phyloP scores from a whole-genome alignment of 2,113 vertebrate species.

The Desmodus rotundus region DNA sequence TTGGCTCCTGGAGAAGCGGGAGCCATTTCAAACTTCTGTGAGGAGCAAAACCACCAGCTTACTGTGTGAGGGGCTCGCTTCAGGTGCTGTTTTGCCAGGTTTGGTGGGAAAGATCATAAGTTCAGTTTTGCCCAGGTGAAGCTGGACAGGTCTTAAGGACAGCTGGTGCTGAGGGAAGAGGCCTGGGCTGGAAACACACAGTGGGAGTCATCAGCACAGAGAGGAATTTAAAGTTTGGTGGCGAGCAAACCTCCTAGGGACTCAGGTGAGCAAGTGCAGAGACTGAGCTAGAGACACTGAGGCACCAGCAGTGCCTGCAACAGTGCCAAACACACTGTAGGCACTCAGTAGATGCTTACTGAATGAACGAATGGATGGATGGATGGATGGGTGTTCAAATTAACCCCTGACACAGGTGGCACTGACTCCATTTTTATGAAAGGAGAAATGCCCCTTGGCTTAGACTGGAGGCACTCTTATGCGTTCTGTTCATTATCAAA shows the following conservation, averaged over 20 bases:
- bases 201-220: background rate
- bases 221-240: too few relatives aligned
- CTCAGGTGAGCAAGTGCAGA: background rate
- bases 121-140: background rate
- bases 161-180: background rate
- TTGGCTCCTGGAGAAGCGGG: background rate
- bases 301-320: background rate
- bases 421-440: background rate
- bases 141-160: background rate
- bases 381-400: background rate
- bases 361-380: too few relatives aligned
- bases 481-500: background rate
- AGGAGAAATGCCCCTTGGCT: background rate
- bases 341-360: background rate
- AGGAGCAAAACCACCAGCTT: background rate
- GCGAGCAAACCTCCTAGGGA: background rate
- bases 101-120: background rate
- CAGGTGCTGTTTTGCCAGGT: background rate
- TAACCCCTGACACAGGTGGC: background rate
- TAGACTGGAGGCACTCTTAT: background rate
- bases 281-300: background rate
- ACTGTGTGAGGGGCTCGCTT: background rate
- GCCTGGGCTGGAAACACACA: background rate
- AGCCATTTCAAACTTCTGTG: too few relatives aligned
- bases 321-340: background rate